phyloP scores from a whole-genome alignment of 1,140 invertebrate genomes.

The Schmidtea mediterranea region DNA sequence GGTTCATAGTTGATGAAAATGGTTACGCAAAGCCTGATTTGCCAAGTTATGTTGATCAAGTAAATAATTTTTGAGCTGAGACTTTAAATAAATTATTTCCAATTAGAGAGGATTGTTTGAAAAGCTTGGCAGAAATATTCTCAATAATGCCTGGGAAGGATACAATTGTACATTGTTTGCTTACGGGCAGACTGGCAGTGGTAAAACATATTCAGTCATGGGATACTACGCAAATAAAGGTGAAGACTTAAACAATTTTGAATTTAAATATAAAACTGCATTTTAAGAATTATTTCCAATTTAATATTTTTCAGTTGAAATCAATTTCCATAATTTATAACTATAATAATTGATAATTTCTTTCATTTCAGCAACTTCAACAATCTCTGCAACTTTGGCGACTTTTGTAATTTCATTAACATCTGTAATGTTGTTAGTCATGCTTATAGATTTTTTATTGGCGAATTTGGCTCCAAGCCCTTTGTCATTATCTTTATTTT shows the following conservation, averaged over 20 bases:
- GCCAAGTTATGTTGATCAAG: constrained; percentile 27
- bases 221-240: no score
- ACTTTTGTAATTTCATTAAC: no score
- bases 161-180: not conserved
- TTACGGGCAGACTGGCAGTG: not conserved
- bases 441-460: no score
- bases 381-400: no score
- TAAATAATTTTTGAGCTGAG: constrained; percentile 9
- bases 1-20: constrained; percentile 23
- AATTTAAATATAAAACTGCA: not conserved
- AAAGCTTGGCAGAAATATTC: not conserved
- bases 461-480: no score
- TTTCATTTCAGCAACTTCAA: no score
- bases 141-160: not conserved
- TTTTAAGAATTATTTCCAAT: not conserved
- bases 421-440: no score
- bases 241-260: not conserved
- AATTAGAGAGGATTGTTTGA: not conserved
- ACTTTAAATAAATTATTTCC: not conserved
- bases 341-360: no score
- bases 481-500: no score
- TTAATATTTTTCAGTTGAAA: no score
- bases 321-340: no score
- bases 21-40: constrained; percentile 23
- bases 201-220: not conserved